phyloP scores from a whole-genome alignment of 37 sponge, comb jelly and placozoan genomes.

The Amphimedon queenslandica region DNA sequence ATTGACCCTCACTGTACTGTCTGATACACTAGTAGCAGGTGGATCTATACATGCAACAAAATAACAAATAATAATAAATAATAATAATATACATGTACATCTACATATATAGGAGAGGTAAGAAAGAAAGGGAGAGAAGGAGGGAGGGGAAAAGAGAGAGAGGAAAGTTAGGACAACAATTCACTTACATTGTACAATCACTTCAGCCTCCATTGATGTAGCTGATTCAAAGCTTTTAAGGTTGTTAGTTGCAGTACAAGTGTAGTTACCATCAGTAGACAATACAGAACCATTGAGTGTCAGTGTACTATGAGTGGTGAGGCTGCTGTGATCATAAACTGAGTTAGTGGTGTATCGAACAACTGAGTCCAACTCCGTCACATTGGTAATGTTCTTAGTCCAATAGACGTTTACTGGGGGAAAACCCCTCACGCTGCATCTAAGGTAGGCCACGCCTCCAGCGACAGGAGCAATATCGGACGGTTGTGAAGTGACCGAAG shows the following conservation, averaged over 20 bases:
- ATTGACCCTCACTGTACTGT: not conserved
- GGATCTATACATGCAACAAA: not conserved
- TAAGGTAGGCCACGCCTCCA: not conserved
- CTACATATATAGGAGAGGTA: no score
- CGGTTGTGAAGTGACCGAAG: not conserved
- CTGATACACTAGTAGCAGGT: not conserved
- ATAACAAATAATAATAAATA: not conserved
- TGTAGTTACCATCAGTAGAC: not conserved
- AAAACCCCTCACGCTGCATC: not conserved
- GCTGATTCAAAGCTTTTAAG: not conserved
- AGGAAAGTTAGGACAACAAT: no score
- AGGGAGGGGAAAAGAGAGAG: no score
- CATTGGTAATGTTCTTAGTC: not conserved
- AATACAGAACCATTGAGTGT: not conserved
- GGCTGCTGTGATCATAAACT: not conserved
- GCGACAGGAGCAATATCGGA: not conserved
- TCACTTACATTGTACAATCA: slow-evolving; percentile 8
- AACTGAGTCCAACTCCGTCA: not conserved
- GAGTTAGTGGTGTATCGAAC: not conserved
- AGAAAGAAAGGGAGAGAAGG: no score
- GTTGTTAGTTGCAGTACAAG: not conserved
- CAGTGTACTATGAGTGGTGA: not conserved
- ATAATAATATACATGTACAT: no score
- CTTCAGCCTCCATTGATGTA: not conserved
- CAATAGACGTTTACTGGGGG: not conserved